phyloP scores from a whole-genome alignment of 2,797 vertebrate species.

The Chiloscyllium punctatum region DNA sequence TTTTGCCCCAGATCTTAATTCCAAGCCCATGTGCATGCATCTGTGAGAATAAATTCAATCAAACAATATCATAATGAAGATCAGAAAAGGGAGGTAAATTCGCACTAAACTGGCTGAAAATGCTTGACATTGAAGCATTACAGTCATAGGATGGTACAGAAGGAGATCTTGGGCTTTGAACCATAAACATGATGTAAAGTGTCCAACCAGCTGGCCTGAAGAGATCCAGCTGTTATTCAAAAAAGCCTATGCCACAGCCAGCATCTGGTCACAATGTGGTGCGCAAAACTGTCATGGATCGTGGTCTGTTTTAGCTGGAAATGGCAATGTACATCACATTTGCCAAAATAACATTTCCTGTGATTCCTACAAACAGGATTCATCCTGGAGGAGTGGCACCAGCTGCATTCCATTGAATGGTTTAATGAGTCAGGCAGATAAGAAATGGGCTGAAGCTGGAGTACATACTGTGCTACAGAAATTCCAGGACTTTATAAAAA shows the following conservation, averaged over 20 bases:
- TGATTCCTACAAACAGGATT: background rate
- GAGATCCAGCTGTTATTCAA: background rate
- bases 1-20: background rate
- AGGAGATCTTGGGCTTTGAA: background rate
- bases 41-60: background rate
- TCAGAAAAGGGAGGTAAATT: background rate
- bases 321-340: background rate
- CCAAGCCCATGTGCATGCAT: too few species aligned
- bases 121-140: background rate
- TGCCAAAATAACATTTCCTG: constrained; percentile 8
- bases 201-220: background rate
- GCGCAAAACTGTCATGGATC: too few species aligned
- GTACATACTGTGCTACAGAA: background rate
- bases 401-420: constrained; percentile 8
- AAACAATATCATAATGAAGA: background rate
- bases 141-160: background rate
- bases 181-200: background rate
- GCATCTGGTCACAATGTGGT: background rate
- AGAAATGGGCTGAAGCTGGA: background rate
- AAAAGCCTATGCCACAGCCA: background rate
- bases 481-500: background rate
- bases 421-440: background rate
- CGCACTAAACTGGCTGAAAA: background rate
- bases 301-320: background rate
- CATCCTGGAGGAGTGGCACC: background rate